These are phyloP conservation scores for Harpagoxenus sublaevis DNA, from an alignment of 2,888 invertebrate species.

Conservation along the genomic window DNA sequence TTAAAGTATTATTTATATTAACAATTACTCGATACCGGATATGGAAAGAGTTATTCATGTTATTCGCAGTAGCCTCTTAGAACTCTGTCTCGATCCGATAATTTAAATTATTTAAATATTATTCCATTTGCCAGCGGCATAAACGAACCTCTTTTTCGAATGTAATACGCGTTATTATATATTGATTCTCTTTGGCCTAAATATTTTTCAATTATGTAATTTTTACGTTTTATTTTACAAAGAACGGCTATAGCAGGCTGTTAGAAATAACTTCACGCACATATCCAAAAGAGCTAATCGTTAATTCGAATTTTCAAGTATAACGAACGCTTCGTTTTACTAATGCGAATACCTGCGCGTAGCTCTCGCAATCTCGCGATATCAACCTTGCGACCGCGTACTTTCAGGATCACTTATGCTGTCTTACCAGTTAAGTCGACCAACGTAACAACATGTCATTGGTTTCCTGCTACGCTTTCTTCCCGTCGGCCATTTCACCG, in stretches of 20 bases:
- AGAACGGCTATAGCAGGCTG: not conserved
- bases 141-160: not conserved
- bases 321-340: not conserved
- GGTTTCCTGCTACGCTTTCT: slow-evolving; percentile 84
- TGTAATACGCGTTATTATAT: not conserved
- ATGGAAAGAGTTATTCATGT: not conserved
- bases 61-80: not conserved
- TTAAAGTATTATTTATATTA: not conserved
- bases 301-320: not conserved
- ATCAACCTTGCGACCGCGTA: slow-evolving; percentile 42
- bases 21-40: not conserved
- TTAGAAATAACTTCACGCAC: not conserved
- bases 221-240: not conserved
- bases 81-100: not conserved
- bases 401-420: slow-evolving; percentile 47
- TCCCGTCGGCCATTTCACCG: slow-evolving; percentile 80
- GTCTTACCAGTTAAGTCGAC: slow-evolving; percentile 63
- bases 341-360: not conserved
- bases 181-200: not conserved
- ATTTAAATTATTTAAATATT: slow-evolving; percentile 13
- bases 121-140: not conserved
- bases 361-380: not conserved
- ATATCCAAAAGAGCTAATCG: not conserved
- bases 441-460: slow-evolving; percentile 75
- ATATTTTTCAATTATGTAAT: not conserved